Percentiles rank a stretch among this genome's conserved stretches.
phyloP scores from a whole-genome alignment of 2,113 vertebrate species.

The Thinocorus orbignyianus region DNA sequence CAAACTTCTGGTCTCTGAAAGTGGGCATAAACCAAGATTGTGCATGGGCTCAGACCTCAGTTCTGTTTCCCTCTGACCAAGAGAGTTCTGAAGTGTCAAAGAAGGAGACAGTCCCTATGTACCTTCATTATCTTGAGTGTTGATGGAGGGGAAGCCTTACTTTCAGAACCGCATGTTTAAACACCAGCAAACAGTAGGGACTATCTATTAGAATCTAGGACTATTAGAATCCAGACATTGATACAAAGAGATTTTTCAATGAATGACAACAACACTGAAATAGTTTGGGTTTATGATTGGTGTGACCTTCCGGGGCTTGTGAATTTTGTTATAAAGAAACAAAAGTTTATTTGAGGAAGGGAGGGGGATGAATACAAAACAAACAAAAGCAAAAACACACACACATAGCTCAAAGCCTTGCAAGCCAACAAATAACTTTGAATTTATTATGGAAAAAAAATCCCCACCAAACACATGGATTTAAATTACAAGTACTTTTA shows the following conservation, averaged over 20 bases:
- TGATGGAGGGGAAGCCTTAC: not conserved
- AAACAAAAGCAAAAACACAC: not conserved
- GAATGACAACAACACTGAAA: not conserved
- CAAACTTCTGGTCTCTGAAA: not conserved
- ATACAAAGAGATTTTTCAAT: not conserved
- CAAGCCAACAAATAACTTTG: not conserved
- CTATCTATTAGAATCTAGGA: too few relatives aligned
- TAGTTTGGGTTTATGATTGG: accelerated
- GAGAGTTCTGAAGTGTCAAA: not conserved
- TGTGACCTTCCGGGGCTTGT: not conserved
- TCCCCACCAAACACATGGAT: not conserved
- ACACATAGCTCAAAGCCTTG: not conserved
- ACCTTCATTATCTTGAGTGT: not conserved
- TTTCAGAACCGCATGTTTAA: not conserved
- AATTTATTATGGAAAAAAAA: not conserved
- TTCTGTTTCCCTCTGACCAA: not conserved
- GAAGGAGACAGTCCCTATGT: not conserved
- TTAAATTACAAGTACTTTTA: not conserved
- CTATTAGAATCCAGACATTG: not conserved
- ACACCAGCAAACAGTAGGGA: not conserved
- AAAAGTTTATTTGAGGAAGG: not conserved
- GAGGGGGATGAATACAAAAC: not conserved
- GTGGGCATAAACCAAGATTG: not conserved
- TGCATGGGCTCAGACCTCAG: not conserved
- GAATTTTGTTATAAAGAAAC: not conserved